phyloP scores from a whole-genome alignment of 30 jellyfish, hydroid and myxozoan genomes.

The Aurelia coerulea region DNA sequence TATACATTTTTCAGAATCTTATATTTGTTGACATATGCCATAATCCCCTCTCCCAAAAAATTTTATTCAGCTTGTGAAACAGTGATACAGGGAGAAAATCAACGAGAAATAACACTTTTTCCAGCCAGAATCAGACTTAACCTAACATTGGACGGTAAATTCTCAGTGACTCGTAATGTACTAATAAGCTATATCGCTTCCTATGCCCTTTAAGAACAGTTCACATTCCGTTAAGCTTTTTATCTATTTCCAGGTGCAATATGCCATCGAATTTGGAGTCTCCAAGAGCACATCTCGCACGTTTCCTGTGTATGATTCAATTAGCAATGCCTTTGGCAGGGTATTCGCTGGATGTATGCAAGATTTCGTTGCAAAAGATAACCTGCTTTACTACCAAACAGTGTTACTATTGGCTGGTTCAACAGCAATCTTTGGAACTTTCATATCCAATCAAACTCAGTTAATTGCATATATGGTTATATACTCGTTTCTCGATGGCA shows the following conservation, averaged over 20 bases:
- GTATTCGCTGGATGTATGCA: slow-evolving; percentile 1
- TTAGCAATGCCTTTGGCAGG: slow-evolving; percentile 25
- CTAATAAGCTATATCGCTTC: no score
- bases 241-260: slow-evolving; percentile 3
- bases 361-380: neutral
- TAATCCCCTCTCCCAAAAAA: no score
- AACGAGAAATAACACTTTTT: no score
- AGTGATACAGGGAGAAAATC: no score
- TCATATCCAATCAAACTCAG: slow-evolving; percentile 17
- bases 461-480: slow-evolving; percentile 13
- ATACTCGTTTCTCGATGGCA: slow-evolving; percentile 15
- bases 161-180: no score
- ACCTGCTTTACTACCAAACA: neutral
- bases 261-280: slow-evolving; percentile 17
- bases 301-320: slow-evolving; percentile 25
- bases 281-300: neutral
- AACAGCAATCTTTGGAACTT: slow-evolving; percentile 16
- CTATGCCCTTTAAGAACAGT: no score
- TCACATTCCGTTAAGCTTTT: neutral
- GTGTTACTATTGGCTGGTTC: neutral
- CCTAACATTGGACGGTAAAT: no score
- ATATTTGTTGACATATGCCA: no score
- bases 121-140: no score
- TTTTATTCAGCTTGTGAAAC: no score
- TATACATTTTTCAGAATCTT: no score